Conservation (phyloP, 2,113 vertebrate genomes). For the Abramis brama region DNA sequence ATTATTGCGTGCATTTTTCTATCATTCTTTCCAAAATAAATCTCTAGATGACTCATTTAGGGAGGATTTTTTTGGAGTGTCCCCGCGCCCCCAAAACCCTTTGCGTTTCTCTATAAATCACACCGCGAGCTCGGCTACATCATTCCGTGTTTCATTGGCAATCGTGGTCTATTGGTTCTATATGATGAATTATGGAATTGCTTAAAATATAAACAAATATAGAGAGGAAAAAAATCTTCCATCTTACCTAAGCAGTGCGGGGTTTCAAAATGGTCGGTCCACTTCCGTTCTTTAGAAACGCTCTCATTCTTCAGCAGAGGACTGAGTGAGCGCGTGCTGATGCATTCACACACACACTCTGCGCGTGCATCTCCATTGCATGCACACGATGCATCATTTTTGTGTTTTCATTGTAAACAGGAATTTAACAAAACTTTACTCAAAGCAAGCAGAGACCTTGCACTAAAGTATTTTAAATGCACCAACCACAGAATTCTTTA, state of each 20-base stretch:
- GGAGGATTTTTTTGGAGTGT: conserved; percentile 22
- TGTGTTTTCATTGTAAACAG: background rate
- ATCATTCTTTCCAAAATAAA: background rate
- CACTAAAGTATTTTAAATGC: background rate
- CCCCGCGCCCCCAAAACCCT: conserved; percentile 2
- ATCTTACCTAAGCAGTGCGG: conserved; percentile 81
- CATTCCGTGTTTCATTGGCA: background rate
- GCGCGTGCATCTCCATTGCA: background rate
- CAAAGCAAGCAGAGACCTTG: background rate
- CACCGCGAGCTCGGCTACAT: background rate
- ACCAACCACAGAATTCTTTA: background rate
- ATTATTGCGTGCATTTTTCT: too few species aligned
- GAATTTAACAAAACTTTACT: background rate
- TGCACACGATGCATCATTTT: background rate
- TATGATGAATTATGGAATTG: background rate
- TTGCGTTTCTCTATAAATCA: conserved; percentile 16
- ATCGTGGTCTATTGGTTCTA: background rate
- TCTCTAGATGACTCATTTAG: conserved; percentile 32
- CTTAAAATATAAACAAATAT: background rate
- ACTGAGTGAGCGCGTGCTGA: conserved; percentile 1
- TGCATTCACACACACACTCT: background rate
- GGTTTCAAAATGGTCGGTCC: conserved; percentile 83
- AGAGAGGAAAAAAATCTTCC: conserved; percentile 67
- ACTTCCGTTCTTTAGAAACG: conserved; percentile 67
- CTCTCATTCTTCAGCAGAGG: conserved; percentile 20